Evolutionary conservation across 2,113 vertebrate species (phyloP).

Genomic region (Barnardius zonarius): DNA sequence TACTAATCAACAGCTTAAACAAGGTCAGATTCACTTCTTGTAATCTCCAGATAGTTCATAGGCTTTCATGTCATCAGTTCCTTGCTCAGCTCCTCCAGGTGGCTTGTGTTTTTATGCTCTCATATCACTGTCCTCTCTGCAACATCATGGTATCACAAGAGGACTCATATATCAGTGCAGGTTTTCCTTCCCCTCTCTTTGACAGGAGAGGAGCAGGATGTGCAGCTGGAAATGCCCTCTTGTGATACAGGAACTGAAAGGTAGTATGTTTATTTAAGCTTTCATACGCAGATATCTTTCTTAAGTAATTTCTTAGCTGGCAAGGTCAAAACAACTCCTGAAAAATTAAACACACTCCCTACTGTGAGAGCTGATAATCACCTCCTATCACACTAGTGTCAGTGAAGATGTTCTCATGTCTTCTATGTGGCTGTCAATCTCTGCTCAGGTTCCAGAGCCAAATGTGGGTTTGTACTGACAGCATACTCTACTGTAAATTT

Average conservation of each 20-base stretch:
- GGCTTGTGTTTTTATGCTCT: neutral
- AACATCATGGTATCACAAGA: neutral
- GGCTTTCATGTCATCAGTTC: neutral
- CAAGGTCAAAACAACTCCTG: conserved; percentile 18
- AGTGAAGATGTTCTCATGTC: neutral
- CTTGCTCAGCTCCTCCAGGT: neutral
- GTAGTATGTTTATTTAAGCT: neutral
- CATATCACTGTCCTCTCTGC: neutral
- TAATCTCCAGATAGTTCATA: neutral
- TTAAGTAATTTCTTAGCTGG: neutral
- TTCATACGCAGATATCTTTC: neutral
- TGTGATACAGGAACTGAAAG: neutral
- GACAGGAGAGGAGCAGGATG: neutral
- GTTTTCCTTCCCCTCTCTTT: neutral
- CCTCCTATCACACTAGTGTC: neutral
- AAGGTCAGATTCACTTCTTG: neutral
- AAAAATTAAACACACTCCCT: conserved; percentile 7
- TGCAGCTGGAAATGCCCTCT: neutral
- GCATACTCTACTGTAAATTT: neutral
- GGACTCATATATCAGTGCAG: neutral
- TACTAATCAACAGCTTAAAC: neutral
- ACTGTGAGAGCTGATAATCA: neutral
- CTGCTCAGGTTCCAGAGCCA: neutral
- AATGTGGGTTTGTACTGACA: neutral
- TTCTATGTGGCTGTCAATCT: neutral